Percentiles rank a stretch among this genome's conserved stretches.
These are phyloP conservation scores for Discoglossus pictus DNA, from an alignment of 2,797 vertebrate genomes.

Conservation along the genomic window DNA sequence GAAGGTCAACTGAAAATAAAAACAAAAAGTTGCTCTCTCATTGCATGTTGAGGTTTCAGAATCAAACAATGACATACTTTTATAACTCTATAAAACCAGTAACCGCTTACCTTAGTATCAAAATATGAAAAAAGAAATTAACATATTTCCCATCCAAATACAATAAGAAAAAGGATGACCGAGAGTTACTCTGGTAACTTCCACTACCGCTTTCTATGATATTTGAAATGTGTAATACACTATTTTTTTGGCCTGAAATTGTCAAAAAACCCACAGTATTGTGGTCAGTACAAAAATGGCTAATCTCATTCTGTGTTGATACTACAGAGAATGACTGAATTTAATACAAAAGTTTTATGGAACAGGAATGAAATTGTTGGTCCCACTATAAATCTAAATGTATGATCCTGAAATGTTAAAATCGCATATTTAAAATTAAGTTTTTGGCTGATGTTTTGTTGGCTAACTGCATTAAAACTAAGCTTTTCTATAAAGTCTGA, in stretches of 20 bases:
- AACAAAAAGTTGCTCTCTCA: too few species aligned
- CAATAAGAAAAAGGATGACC: background rate
- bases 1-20: background rate
- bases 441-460: conserved; percentile 35
- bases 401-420: conserved; percentile 26
- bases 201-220: background rate
- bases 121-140: too few species aligned
- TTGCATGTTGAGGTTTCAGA: conserved; percentile 61
- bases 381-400: conserved; percentile 56
- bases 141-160: background rate
- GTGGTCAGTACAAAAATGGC: too few species aligned
- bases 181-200: background rate
- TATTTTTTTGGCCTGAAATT: too few species aligned
- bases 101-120: too few species aligned
- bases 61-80: conserved; percentile 58
- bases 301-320: too few species aligned
- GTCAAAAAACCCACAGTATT: too few species aligned
- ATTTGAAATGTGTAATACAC: background rate
- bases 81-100: too few species aligned
- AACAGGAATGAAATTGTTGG: conserved; percentile 70
- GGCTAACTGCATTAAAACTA: conserved; percentile 61
- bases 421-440: background rate
- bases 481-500: conserved; percentile 70
- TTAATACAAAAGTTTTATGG: conserved; percentile 37
- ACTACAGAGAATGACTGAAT: background rate